These are phyloP conservation scores for Apodemia duryi DNA, from an alignment of 2,888 invertebrate genomes.

Conservation along the genomic window DNA sequence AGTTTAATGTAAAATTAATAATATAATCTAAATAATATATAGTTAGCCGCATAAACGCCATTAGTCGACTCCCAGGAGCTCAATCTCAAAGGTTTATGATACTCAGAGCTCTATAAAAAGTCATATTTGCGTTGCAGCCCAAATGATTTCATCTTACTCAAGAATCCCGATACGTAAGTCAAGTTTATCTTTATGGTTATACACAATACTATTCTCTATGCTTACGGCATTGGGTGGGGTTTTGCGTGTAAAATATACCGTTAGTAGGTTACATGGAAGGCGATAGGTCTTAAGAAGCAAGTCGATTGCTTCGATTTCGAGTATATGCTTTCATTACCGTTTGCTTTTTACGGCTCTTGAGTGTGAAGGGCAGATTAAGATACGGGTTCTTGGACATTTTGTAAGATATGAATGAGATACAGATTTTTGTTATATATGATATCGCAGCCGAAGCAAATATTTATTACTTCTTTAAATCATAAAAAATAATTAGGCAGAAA, in stretches of 20 bases:
- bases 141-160: constrained; percentile 58
- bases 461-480: no score
- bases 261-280: constrained; percentile 27
- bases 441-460: no score
- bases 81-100: constrained; percentile 55
- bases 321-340: constrained; percentile 28
- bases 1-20: neutral
- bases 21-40: neutral
- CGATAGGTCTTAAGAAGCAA: constrained; percentile 28
- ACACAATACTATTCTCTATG: constrained; percentile 26
- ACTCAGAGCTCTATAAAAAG: constrained; percentile 51
- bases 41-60: constrained; percentile 50
- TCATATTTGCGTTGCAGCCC: constrained; percentile 64
- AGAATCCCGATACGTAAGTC: constrained; percentile 51
- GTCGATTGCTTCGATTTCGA: constrained; percentile 25
- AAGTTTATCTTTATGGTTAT: constrained; percentile 34
- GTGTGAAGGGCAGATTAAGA: constrained; percentile 5
- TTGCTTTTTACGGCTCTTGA: constrained; percentile 24
- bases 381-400: neutral
- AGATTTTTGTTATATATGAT: neutral
- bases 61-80: constrained; percentile 60
- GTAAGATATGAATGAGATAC: neutral
- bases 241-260: constrained; percentile 13
- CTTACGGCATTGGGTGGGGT: constrained; percentile 15
- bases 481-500: no score